These are phyloP conservation scores for Enoplosus armatus DNA, from an alignment of 2,797 vertebrate genomes.

Conservation along the genomic window DNA sequence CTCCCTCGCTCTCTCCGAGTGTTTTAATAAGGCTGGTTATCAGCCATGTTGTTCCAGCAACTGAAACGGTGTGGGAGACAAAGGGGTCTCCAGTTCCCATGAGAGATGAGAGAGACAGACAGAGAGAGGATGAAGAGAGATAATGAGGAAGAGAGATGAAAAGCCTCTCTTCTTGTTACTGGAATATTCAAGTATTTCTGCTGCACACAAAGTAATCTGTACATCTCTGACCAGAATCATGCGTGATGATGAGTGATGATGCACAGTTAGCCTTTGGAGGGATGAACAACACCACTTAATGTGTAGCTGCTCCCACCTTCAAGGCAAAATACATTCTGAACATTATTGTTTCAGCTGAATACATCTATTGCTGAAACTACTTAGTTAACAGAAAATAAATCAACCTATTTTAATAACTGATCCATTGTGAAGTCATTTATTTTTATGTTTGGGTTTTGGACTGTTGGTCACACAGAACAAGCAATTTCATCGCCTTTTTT, in stretches of 20 bases:
- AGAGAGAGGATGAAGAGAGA: slow-evolving; percentile 6
- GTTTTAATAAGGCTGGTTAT: slow-evolving; percentile 71
- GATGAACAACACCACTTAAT: background rate
- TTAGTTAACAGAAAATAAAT: background rate
- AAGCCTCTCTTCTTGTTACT: slow-evolving; percentile 17
- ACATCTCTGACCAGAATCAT: background rate
- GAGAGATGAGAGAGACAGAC: slow-evolving; percentile 30
- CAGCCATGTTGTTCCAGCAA: slow-evolving; percentile 60
- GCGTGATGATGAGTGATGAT: background rate
- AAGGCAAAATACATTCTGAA: background rate
- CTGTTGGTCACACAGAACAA: background rate
- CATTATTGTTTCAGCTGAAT: background rate
- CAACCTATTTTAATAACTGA: too few species aligned
- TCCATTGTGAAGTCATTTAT: background rate
- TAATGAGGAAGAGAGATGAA: slow-evolving; percentile 17
- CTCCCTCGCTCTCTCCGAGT: slow-evolving; percentile 34
- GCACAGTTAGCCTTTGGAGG: background rate
- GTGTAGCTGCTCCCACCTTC: background rate
- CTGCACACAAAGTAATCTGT: slow-evolving; percentile 9
- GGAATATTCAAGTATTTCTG: slow-evolving; percentile 5
- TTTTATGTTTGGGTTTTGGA: background rate
- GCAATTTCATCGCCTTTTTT: background rate
- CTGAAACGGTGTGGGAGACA: slow-evolving; percentile 69
- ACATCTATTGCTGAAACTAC: background rate
- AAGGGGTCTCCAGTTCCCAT: slow-evolving; percentile 68